Base-by-base conservation (phyloP, 2,888 invertebrate species). In the Sarcophaga subvicina region DNA sequence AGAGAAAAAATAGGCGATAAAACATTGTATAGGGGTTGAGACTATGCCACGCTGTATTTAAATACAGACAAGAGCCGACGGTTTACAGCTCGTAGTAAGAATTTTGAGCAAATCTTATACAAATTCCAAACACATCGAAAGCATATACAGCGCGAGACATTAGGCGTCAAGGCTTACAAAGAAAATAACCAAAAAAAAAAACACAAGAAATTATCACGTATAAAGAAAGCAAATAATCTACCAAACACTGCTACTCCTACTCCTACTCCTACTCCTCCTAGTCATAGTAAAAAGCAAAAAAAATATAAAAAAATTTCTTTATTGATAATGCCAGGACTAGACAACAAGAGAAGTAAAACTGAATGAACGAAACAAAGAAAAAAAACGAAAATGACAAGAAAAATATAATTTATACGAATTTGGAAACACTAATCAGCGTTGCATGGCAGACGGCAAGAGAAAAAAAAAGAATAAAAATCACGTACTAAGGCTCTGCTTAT, bases 351-450 rank as follows among this genome's bases (percentile, higher is more conserved):
- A 25, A 17, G 4, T 14, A 20, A 69, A 69, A 12, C 8, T 63
- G 63, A 69, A 67, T 59, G 14, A 73, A 17, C 14, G 45, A n/a
- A 60, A 77, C 47, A 70, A 60, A 5, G 2, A 37, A 54, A 54
- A 54, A 64, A 10, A 47, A 22, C n/a, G 49, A 66, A 27, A 66
- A 17, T 66, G n/a, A 20, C 22, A n/a, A 62, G 22, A 62, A 64
- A 63, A 70, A 25, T 54, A 79, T 79, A 70, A 85, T 66, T 78
- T 82, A 80, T 37, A 80, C 45, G 79, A 82, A 77, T 73, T 54
- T 54, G 54, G 80, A 70, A 72, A 59, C 63, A 84, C 79, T 79
- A 88, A 86, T 84, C 79, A 84, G 88, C 79, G 86, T 88, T 81
- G 69, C 80, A 70, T 37, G 20, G 45, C 27, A 45, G 27, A 54